Evolutionary conservation across 2,113 vertebrate genomes (phyloP).

Genomic region (Tachuris rubrigastra): DNA sequence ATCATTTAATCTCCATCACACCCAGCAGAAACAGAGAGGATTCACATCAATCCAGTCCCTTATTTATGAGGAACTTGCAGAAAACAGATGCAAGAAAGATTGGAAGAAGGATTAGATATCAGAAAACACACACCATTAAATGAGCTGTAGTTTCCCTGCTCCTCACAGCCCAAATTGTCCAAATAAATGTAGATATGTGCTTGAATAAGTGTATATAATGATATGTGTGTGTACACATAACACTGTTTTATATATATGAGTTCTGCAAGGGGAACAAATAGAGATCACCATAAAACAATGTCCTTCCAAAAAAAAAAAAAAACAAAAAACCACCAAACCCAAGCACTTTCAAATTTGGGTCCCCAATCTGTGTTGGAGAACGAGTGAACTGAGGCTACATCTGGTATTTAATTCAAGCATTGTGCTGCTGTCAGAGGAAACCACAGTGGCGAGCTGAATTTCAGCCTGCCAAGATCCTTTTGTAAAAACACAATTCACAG

Average conservation of each 20-base stretch:
- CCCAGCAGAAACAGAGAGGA: background rate
- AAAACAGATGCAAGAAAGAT: background rate
- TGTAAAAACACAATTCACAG: conserved; percentile 19
- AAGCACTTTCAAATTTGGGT: background rate
- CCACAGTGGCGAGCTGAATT: background rate
- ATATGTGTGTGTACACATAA: background rate
- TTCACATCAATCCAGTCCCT: background rate
- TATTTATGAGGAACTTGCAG: background rate
- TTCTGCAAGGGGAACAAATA: background rate
- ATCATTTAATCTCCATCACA: background rate
- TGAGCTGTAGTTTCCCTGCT: background rate
- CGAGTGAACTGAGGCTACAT: background rate
- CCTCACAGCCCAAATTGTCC: background rate
- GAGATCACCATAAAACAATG: background rate
- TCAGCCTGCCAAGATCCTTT: conserved; percentile 26
- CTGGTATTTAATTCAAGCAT: conserved; percentile 28
- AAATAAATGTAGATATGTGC: background rate
- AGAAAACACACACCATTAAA: background rate
- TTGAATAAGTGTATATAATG: background rate
- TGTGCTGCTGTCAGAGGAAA: conserved; percentile 32
- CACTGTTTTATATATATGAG: background rate
- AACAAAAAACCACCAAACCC: background rate
- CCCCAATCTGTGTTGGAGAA: background rate
- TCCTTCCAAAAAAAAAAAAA: background rate
- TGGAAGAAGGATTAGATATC: background rate